Percentiles rank a stretch among this genome's conserved stretches.
These are phyloP conservation scores for Serinus canaria DNA, from an alignment of 2,113 vertebrate species.

Conservation along the genomic window DNA sequence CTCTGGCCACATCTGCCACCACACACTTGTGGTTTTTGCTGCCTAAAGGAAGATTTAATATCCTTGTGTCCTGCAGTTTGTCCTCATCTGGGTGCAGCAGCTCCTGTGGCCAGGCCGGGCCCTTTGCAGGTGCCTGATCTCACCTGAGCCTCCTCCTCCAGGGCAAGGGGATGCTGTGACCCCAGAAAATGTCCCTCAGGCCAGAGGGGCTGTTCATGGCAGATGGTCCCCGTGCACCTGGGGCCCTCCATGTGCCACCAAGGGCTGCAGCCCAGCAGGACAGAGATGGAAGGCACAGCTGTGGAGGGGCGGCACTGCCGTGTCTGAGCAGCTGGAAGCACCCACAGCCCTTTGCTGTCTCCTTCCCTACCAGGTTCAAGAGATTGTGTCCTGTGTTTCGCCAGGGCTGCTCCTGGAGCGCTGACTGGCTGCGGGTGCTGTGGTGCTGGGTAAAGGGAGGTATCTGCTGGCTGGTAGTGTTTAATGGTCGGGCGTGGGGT, in stretches of 20 bases:
- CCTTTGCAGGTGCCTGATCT: not conserved
- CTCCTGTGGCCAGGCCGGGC: not conserved
- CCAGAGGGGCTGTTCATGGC: not conserved
- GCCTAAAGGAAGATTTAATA: not conserved
- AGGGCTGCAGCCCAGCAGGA: not conserved
- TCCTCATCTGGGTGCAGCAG: not conserved
- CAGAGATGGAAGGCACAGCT: not conserved
- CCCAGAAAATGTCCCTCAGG: not conserved
- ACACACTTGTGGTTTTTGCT: not conserved
- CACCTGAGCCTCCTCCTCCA: not conserved
- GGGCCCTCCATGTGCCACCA: not conserved
- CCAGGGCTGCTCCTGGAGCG: too few species aligned
- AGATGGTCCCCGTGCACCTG: not conserved
- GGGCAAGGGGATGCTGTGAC: not conserved
- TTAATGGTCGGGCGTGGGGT: too few species aligned
- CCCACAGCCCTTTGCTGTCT: not conserved
- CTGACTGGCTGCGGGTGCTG: too few species aligned
- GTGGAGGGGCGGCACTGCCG: accelerated
- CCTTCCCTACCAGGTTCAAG: too few species aligned
- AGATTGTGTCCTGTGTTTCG: too few species aligned
- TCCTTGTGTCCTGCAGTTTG: not conserved
- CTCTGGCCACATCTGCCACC: not conserved
- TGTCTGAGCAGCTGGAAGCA: not conserved
- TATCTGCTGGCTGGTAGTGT: too few species aligned
- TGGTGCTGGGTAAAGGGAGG: too few species aligned